phyloP scores from a whole-genome alignment of 1,140 invertebrate genomes.

The Papilio dardanus region DNA sequence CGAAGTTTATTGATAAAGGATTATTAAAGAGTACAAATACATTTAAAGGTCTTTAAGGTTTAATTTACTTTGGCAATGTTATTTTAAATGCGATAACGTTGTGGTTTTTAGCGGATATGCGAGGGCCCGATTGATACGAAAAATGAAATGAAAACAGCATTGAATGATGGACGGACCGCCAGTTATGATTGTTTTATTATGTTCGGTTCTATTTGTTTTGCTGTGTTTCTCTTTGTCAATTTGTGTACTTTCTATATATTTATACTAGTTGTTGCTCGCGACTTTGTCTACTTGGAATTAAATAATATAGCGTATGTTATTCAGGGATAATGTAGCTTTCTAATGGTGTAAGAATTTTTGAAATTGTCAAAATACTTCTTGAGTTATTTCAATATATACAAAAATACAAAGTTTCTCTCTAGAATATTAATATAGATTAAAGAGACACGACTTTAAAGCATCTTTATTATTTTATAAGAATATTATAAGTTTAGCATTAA shows the following conservation, averaged over 20 bases:
- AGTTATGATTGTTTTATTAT: constrained; percentile 41
- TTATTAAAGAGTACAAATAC: constrained; percentile 12
- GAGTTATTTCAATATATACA: no score
- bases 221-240: background rate
- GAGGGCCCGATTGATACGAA: constrained; percentile 40
- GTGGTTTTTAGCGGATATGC: constrained; percentile 34
- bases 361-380: no score
- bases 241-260: background rate
- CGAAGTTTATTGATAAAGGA: constrained; percentile 16
- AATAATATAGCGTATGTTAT: no score
- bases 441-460: no score
- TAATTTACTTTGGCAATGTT: constrained; percentile 25
- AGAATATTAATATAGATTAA: no score
- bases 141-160: constrained; percentile 51
- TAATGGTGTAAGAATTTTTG: no score
- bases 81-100: background rate
- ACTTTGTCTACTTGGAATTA: no score
- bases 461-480: no score
- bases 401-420: no score
- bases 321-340: no score
- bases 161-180: constrained; percentile 46
- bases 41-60: constrained; percentile 15
- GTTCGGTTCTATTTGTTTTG: background rate
- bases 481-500: no score
- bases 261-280: no score